Conservation (phyloP, 2,113 vertebrate species). For the Mungos mungo region DNA sequence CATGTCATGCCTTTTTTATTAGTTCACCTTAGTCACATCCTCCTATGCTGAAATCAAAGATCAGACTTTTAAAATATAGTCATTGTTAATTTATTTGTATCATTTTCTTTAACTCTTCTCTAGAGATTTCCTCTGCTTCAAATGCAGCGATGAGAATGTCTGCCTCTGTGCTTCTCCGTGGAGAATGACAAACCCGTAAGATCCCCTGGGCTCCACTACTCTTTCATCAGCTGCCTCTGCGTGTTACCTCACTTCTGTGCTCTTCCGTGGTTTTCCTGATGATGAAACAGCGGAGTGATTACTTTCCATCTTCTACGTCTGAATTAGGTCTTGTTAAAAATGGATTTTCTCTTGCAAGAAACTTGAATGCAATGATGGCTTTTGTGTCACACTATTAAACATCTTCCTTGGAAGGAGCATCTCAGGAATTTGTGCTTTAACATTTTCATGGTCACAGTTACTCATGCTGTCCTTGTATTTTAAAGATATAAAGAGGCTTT, state of each 20-base stretch:
- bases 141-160: background rate
- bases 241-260: background rate
- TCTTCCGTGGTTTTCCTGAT: background rate
- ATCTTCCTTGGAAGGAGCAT: background rate
- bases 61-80: background rate
- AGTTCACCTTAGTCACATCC: background rate
- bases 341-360: background rate
- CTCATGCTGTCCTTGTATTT: background rate
- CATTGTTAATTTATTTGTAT: background rate
- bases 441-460: background rate
- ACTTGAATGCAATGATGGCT: background rate
- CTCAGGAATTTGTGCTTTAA: background rate
- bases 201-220: fast-evolving
- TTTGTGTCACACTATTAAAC: background rate
- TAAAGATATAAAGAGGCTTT: background rate
- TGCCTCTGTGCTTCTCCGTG: background rate
- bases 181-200: fast-evolving
- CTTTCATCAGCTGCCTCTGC: too few relatives aligned
- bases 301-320: background rate
- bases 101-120: background rate
- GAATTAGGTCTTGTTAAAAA: background rate
- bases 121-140: background rate
- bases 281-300: background rate
- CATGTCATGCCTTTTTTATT: background rate
- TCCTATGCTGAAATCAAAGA: background rate